A percentile compares a stretch with the other conserved stretches of the same genome.
Evolutionary conservation across 2,113 vertebrate genomes (phyloP).

Genomic region (Brachyistius frenatus): DNA sequence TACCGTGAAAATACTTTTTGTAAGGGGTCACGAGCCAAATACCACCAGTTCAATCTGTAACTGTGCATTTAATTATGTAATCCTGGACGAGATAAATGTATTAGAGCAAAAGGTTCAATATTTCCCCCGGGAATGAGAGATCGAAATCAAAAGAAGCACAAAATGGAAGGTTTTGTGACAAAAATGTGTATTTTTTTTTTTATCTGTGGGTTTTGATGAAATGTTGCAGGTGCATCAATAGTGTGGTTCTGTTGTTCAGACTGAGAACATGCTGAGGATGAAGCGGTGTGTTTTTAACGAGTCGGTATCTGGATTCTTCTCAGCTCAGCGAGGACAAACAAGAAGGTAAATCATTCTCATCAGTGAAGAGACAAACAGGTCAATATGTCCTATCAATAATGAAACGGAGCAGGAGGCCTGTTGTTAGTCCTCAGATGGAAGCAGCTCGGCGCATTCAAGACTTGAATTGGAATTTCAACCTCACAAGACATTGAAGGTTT

Average conservation of each 20-base stretch:
- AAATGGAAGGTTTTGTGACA: too few relatives aligned
- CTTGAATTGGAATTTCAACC: slow-evolving; percentile 18
- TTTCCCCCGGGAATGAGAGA: too few relatives aligned
- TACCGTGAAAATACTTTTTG: too few relatives aligned
- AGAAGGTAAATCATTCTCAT: slow-evolving; percentile 70
- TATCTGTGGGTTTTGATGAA: too few relatives aligned
- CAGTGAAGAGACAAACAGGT: slow-evolving; percentile 75
- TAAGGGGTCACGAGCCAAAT: too few relatives aligned
- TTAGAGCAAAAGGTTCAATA: too few relatives aligned
- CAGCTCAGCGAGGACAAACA: slow-evolving; percentile 59
- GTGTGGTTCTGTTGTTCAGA: background rate
- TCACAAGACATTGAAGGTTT: background rate
- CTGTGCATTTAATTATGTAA: too few relatives aligned
- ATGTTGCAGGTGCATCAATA: background rate
- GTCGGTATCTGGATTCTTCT: slow-evolving; percentile 54
- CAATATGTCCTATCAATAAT: slow-evolving; percentile 78
- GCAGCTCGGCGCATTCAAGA: background rate
- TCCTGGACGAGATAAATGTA: too few relatives aligned
- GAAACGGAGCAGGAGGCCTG: slow-evolving; percentile 62
- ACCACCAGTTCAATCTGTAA: too few relatives aligned
- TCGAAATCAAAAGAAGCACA: too few relatives aligned
- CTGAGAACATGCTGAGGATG: background rate
- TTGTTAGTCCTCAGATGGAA: slow-evolving; percentile 40
- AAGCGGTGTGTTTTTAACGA: slow-evolving; percentile 23
- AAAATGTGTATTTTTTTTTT: too few relatives aligned